Evolutionary conservation across 2,113 vertebrate species (phyloP).

Genomic region (Rhea pennata): DNA sequence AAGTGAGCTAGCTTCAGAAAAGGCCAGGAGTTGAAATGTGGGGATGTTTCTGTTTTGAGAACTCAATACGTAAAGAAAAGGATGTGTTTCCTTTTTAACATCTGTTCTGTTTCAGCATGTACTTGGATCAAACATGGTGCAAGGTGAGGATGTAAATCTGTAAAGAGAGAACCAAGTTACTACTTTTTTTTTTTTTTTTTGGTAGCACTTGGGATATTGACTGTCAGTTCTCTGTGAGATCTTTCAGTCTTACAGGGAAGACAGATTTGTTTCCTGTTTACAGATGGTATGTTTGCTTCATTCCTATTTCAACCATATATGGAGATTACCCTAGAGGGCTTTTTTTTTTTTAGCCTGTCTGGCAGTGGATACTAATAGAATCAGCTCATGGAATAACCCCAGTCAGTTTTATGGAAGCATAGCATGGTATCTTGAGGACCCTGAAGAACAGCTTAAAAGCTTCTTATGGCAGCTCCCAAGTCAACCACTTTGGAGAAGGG

Average conservation of each 20-base stretch:
- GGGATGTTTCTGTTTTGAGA: slow-evolving; percentile 31
- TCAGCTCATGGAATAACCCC: slow-evolving; percentile 21
- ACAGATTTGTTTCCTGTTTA: slow-evolving; percentile 47
- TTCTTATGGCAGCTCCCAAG: neutral
- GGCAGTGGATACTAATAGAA: slow-evolving; percentile 35
- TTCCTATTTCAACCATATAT: slow-evolving; percentile 9
- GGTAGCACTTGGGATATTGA: neutral
- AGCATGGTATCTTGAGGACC: slow-evolving; percentile 20
- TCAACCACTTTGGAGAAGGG: neutral
- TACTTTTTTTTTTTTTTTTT: neutral
- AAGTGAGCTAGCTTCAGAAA: slow-evolving; percentile 33
- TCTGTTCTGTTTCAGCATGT: slow-evolving; percentile 39
- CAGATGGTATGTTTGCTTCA: slow-evolving; percentile 22
- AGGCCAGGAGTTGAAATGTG: neutral
- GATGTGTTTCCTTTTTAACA: slow-evolving; percentile 18
- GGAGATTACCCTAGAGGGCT: neutral
- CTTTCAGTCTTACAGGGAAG: slow-evolving; percentile 19
- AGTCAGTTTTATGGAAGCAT: neutral
- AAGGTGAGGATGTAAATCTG: slow-evolving; percentile 15
- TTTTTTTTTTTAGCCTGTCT: slow-evolving; percentile 34
- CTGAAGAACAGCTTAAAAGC: slow-evolving; percentile 1
- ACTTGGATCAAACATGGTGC: slow-evolving; percentile 19
- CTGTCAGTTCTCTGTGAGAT: slow-evolving; percentile 11
- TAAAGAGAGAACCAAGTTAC: slow-evolving; percentile 11
- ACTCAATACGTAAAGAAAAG: neutral